These are phyloP conservation scores for Dolichallabes microphthalmus DNA, from an alignment of 2,113 vertebrate genomes.

Conservation along the genomic window DNA sequence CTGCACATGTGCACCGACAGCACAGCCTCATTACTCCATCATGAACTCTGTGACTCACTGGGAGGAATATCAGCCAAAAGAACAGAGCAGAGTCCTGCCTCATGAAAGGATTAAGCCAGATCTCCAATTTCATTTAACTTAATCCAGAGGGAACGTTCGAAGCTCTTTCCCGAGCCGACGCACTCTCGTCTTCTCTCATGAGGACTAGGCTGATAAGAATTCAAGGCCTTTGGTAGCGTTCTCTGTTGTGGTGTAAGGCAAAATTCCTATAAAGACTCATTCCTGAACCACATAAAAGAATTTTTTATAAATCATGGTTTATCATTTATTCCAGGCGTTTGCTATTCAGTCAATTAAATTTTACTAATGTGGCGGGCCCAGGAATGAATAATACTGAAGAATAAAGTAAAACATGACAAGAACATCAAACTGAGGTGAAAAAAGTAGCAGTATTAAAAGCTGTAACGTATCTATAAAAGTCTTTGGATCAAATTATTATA, in stretches of 20 bases:
- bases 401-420: not conserved
- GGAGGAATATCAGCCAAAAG: slow-evolving; percentile 1
- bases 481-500: not conserved
- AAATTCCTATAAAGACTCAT: not conserved
- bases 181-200: not conserved
- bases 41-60: slow-evolving; percentile 1
- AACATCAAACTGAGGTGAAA: not conserved
- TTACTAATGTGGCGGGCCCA: not conserved
- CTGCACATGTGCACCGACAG: not conserved
- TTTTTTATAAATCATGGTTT: not conserved
- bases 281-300: not conserved
- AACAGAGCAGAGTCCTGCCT: slow-evolving; percentile 20
- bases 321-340: not conserved
- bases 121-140: slow-evolving; percentile 34
- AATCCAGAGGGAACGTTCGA: slow-evolving; percentile 7
- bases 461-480: not conserved
- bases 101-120: slow-evolving; percentile 42
- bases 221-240: not conserved
- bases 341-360: not conserved
- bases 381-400: not conserved
- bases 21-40: not conserved
- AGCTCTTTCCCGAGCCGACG: slow-evolving; percentile 5
- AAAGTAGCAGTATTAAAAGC: not conserved
- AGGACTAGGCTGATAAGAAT: slow-evolving; percentile 12
- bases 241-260: not conserved